Percentiles rank a stretch among this genome's conserved stretches.
Evolutionary conservation across 2,888 invertebrate species (phyloP).

Genomic region (Danaus chrysippus): DNA sequence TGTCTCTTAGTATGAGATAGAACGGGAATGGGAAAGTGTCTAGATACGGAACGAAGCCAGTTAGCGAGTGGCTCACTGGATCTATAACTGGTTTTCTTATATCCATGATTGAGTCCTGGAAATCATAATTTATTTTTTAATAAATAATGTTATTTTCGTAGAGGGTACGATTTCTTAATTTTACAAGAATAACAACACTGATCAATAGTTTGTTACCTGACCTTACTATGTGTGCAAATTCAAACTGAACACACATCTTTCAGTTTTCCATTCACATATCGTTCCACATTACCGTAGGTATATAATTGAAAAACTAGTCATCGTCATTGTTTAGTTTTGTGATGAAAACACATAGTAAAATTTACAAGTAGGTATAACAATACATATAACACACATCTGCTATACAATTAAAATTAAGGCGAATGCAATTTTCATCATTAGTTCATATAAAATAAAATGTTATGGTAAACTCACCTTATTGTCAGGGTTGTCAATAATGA

Average conservation of each 20-base stretch:
- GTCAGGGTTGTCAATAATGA: conserved; percentile 96
- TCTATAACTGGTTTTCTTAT: conserved; percentile 88
- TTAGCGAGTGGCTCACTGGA: conserved; percentile 71
- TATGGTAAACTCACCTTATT: conserved; percentile 82
- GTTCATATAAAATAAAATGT: too few species aligned
- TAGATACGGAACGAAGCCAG: conserved; percentile 88
- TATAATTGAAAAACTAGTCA: too few species aligned
- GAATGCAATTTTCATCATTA: background rate
- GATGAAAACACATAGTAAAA: too few species aligned
- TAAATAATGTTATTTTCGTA: background rate
- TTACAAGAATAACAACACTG: too few species aligned
- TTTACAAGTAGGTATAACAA: too few species aligned
- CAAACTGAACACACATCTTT: too few species aligned
- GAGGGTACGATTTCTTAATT: too few species aligned
- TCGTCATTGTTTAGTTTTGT: too few species aligned
- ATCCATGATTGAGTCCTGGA: conserved; percentile 93
- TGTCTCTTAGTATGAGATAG: conserved; percentile 95
- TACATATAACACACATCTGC: background rate
- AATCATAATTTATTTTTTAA: background rate
- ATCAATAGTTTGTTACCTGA: too few species aligned
- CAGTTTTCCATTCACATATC: too few species aligned
- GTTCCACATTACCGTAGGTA: too few species aligned
- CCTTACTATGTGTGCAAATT: too few species aligned
- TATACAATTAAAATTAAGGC: background rate
- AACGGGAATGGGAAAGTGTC: conserved; percentile 99